phyloP scores from a whole-genome alignment of 2,113 vertebrate genomes.

The Silurus glanis region DNA sequence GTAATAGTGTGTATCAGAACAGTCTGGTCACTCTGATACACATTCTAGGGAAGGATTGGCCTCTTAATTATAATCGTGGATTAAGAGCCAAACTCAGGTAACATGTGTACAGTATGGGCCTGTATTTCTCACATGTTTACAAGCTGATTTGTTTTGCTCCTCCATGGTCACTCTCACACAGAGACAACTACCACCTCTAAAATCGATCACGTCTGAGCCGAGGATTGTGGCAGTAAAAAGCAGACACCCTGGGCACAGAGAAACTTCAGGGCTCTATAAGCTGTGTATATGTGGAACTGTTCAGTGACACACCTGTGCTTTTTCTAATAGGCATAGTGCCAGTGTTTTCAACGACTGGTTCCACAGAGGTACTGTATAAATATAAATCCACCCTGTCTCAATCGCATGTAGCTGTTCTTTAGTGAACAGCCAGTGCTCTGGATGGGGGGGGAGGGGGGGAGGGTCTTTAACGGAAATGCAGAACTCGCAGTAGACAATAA shows the following conservation, averaged over 20 bases:
- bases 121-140: background rate
- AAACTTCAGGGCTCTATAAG: constrained; percentile 1
- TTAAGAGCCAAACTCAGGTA: background rate
- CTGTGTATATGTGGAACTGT: background rate
- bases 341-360: background rate
- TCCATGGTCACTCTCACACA: constrained; percentile 70
- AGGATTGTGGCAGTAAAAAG: constrained; percentile 40
- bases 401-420: background rate
- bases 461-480: background rate
- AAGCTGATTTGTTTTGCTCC: constrained; percentile 52
- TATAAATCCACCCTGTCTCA: constrained; percentile 2
- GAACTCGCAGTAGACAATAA: background rate
- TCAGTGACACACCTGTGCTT: background rate
- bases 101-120: background rate
- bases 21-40: background rate
- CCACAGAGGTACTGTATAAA: background rate
- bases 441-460: no score
- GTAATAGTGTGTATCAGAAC: background rate
- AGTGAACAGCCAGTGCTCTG: background rate
- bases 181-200: constrained; percentile 63
- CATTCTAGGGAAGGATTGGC: background rate
- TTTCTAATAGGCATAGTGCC: background rate
- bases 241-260: background rate
- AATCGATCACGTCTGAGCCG: constrained; percentile 62
- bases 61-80: background rate